Evolutionary conservation across 2,797 vertebrate genomes (phyloP).

Genomic region (Mormyrops attenuatus): DNA sequence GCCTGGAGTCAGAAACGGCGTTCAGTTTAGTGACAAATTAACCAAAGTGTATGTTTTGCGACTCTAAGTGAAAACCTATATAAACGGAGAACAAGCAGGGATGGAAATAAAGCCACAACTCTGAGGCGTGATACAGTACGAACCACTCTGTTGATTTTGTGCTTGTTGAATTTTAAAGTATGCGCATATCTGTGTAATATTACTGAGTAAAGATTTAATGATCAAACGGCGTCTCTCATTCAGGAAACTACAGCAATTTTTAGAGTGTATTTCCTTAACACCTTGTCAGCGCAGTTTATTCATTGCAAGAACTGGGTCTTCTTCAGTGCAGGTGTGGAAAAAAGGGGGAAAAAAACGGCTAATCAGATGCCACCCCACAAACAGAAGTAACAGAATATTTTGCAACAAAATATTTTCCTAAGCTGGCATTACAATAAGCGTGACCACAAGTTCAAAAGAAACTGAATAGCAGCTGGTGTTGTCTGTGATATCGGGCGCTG

Average conservation of each 20-base stretch:
- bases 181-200: not conserved
- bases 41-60: not conserved
- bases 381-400: constrained; percentile 23
- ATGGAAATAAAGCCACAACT: not conserved
- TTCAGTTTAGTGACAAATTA: not conserved
- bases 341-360: constrained; percentile 14
- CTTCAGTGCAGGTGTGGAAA: not conserved
- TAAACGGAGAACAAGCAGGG: not conserved
- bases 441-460: constrained; percentile 21
- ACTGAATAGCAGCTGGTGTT: constrained; percentile 20
- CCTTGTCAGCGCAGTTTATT: not conserved
- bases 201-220: not conserved
- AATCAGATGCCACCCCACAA: constrained; percentile 3
- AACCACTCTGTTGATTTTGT: not conserved
- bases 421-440: constrained; percentile 11
- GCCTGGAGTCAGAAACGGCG: not conserved
- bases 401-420: constrained; percentile 16
- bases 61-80: not conserved
- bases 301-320: not conserved
- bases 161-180: not conserved
- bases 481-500: constrained; percentile 20
- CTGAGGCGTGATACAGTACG: not conserved
- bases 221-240: not conserved
- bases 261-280: not conserved
- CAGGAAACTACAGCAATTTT: not conserved